phyloP scores from a whole-genome alignment of 2,888 invertebrate genomes.

The Lepidochitona cinerea region DNA sequence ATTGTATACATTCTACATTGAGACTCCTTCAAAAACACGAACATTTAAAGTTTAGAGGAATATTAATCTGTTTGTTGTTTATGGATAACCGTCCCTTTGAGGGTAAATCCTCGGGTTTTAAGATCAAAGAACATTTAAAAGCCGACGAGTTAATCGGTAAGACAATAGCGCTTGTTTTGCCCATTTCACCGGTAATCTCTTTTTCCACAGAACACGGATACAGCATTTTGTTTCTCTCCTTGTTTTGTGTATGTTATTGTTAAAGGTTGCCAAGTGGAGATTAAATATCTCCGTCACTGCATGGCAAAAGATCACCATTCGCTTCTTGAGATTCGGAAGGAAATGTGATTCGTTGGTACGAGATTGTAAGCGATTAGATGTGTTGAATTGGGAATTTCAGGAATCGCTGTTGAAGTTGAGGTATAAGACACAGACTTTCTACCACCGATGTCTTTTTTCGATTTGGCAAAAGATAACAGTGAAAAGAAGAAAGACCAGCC shows the following conservation, averaged over 20 bases:
- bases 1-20: too few species aligned
- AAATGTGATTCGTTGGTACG: constrained; percentile 6
- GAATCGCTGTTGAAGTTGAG: background rate
- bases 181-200: constrained; percentile 3
- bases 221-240: background rate
- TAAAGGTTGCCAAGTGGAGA: background rate
- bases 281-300: background rate
- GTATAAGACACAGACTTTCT: too few species aligned
- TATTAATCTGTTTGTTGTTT: too few species aligned
- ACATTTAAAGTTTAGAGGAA: too few species aligned
- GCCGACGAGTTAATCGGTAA: background rate
- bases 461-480: background rate
- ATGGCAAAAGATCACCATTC: background rate
- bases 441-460: too few species aligned
- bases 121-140: background rate
- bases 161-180: background rate
- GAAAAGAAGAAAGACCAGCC: background rate
- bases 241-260: background rate
- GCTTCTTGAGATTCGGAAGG: background rate
- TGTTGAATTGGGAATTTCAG: constrained; percentile 1
- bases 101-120: too few species aligned
- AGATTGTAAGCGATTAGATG: background rate
- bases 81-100: too few species aligned
- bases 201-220: background rate
- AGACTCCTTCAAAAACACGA: too few species aligned